phyloP scores from a whole-genome alignment of 2,797 vertebrate genomes.

The Sebastes oblongus region DNA sequence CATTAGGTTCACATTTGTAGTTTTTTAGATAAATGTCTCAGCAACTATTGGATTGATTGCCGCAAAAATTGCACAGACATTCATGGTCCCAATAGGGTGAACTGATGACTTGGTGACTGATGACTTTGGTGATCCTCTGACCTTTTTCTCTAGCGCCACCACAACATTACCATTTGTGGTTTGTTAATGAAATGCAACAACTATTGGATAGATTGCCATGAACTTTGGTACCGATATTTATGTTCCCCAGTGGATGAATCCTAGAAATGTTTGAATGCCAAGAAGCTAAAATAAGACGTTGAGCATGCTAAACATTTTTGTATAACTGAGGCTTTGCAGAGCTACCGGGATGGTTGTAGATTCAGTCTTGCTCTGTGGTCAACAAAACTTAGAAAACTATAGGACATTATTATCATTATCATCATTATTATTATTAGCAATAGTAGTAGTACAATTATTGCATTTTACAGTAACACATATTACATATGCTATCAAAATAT shows the following conservation, averaged over 20 bases:
- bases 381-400: neutral
- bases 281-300: neutral
- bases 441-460: neutral
- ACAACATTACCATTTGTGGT: neutral
- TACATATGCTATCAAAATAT: neutral
- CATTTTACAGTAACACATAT: neutral
- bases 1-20: neutral
- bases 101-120: too few relatives aligned
- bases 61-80: too few relatives aligned
- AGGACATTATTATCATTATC: neutral
- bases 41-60: too few relatives aligned
- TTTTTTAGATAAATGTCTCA: neutral
- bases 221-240: neutral
- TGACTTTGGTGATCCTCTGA: too few relatives aligned
- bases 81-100: too few relatives aligned
- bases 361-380: neutral
- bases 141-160: too few relatives aligned
- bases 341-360: too few relatives aligned
- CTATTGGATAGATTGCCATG: neutral
- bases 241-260: neutral
- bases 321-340: too few relatives aligned
- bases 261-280: neutral
- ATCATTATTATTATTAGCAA: neutral
- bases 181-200: neutral
- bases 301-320: neutral